Base-by-base conservation (phyloP, 2,797 vertebrate genomes). In the Falco berigora region DNA sequence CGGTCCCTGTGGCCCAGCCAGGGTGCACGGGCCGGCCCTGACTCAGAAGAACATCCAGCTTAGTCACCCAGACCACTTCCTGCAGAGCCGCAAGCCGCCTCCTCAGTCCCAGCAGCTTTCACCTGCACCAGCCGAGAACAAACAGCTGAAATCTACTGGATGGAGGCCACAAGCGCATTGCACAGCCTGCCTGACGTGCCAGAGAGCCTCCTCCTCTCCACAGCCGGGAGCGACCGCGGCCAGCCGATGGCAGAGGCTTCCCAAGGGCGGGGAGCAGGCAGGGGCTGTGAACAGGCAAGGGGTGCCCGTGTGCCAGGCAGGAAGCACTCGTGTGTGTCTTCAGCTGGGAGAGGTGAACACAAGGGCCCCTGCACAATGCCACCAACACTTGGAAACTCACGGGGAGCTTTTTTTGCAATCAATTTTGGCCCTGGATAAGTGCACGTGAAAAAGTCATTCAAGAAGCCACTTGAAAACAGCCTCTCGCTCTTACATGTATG, bases 381-480 rank as follows among this genome's bases (percentile, higher is more conserved):
- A 23, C 40, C 0, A 0, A 18, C 66, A 1, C 46, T 5, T 5
- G 7, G 80, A 77, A 81, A 63, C 49, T 10, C 88, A 11, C 7
- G 3, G 12, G 84, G 21, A 85, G 67, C 40, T 38, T 62, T 25
- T 75, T 58, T 52, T 3, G 47, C 75, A 5, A 25, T 34, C 3
- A 4, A 4, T 42, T 52, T 30, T 78, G 86, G 95, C 92, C 86
- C 84, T 86, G 69, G 83, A 69, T 53, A 24, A 9, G 69, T 1
- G 86, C 84, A 42, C 71, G 64, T 79, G 94, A 96, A 93, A 92
- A 94, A 95, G 66, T 46, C 88, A 64, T 91, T 93, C 84, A 42
- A 36, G 78, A 63, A 94, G 88, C 79, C 64, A 20, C 95, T 95
- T 61, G 92, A 71, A 92, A 94, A 85, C 55, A 32, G 71, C 10